Evolutionary conservation across 1,140 invertebrate genomes (phyloP).

Genomic region (Macrocentrus cingulum): DNA sequence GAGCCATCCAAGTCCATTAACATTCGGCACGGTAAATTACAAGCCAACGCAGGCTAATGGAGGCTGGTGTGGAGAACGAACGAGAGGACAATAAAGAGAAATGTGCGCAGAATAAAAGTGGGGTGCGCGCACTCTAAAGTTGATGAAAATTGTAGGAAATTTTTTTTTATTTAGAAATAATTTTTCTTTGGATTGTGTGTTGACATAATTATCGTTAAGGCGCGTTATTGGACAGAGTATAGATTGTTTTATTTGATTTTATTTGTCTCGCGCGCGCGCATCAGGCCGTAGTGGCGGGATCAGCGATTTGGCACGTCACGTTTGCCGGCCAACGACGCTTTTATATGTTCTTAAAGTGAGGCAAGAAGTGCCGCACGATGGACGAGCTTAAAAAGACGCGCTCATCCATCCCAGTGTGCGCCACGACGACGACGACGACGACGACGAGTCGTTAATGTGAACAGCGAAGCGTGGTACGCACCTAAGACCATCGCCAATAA

Average conservation of each 20-base stretch:
- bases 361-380: slow-evolving; percentile 1
- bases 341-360: not conserved
- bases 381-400: slow-evolving; percentile 14
- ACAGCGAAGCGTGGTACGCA: slow-evolving; percentile 36
- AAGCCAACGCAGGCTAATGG: slow-evolving; percentile 55
- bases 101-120: slow-evolving; percentile 4
- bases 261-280: not conserved
- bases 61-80: slow-evolving; percentile 33
- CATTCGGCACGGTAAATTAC: slow-evolving; percentile 60
- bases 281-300: not conserved
- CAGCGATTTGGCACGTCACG: slow-evolving; percentile 19
- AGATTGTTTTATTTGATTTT: slow-evolving; percentile 27
- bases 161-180: not conserved
- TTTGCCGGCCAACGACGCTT: not conserved
- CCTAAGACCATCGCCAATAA: slow-evolving; percentile 36
- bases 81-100: slow-evolving; percentile 13
- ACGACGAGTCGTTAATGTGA: slow-evolving; percentile 37
- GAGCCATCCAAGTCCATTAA: slow-evolving; percentile 48
- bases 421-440: not conserved
- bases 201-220: no score
- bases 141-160: slow-evolving; percentile 36
- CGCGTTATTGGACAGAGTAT: not conserved
- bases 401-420: not conserved
- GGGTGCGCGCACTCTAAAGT: slow-evolving; percentile 33
- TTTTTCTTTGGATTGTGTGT: not conserved